Evolutionary conservation across 2,888 invertebrate genomes (phyloP).

Genomic region (Nemurella pictetii): DNA sequence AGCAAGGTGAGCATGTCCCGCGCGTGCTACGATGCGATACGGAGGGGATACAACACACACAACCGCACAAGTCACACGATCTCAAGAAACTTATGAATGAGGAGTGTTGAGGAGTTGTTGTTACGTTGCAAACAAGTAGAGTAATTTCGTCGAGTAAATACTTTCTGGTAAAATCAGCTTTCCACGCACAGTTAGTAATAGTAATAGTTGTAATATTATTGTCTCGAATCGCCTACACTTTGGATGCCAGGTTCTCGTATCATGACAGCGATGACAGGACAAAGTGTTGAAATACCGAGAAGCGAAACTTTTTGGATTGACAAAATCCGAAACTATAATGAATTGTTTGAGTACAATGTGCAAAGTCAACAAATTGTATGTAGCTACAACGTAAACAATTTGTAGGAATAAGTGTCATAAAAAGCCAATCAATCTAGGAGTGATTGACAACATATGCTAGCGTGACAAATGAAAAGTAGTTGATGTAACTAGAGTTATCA

Average conservation of each 20-base stretch:
- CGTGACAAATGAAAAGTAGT: background rate
- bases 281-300: too few species aligned
- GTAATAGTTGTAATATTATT: background rate
- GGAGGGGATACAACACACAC: background rate
- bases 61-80: background rate
- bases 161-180: background rate
- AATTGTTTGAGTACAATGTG: background rate
- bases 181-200: too few species aligned
- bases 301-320: background rate
- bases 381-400: background rate
- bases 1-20: background rate
- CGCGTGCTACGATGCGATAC: background rate
- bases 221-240: background rate
- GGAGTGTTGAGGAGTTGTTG: background rate
- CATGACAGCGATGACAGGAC: background rate
- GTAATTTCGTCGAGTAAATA: background rate
- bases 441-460: background rate
- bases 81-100: background rate
- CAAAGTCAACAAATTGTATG: background rate
- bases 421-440: background rate
- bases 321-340: background rate
- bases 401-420: background rate
- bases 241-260: background rate
- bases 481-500: background rate
- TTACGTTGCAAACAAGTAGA: background rate